phyloP scores from a whole-genome alignment of 2,113 vertebrate species.

The Buteo buteo region DNA sequence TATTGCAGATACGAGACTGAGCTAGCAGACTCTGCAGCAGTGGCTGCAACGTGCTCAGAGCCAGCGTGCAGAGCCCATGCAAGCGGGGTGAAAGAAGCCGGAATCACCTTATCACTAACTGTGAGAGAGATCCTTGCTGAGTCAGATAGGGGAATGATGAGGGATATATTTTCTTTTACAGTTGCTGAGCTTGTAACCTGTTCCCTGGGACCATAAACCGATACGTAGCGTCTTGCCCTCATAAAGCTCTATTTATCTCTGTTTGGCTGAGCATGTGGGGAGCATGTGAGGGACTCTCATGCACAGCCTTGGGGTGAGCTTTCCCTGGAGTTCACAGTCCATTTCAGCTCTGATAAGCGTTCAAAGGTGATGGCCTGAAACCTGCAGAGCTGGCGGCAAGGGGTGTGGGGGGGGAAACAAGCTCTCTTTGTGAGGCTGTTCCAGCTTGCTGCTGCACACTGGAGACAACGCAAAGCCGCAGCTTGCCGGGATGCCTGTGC shows the following conservation, averaged over 20 bases:
- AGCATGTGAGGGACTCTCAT: not conserved
- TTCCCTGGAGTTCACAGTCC: not conserved
- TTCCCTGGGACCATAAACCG: not conserved
- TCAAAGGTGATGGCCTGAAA: not conserved
- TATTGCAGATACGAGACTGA: accelerated
- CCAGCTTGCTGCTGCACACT: not conserved
- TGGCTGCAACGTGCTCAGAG: not conserved
- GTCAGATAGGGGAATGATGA: not conserved
- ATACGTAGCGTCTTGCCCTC: not conserved
- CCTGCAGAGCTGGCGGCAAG: not conserved
- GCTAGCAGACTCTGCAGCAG: not conserved
- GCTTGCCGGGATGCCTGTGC: not conserved
- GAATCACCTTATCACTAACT: not conserved
- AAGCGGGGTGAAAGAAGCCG: not conserved
- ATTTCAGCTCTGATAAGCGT: not conserved
- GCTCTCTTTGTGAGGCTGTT: not conserved
- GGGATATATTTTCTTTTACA: not conserved
- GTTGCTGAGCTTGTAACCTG: not conserved
- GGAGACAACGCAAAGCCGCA: not conserved
- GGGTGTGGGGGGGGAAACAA: not conserved
- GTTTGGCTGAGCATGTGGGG: not conserved
- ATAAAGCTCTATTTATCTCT: not conserved
- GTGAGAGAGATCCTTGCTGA: not conserved
- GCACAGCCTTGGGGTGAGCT: not conserved
- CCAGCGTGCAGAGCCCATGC: too few species aligned